A percentile compares a stretch with the other conserved stretches of the same genome.
These are phyloP conservation scores for Otocyon megalotis DNA, from an alignment of 2,113 vertebrate species.

Conservation along the genomic window DNA sequence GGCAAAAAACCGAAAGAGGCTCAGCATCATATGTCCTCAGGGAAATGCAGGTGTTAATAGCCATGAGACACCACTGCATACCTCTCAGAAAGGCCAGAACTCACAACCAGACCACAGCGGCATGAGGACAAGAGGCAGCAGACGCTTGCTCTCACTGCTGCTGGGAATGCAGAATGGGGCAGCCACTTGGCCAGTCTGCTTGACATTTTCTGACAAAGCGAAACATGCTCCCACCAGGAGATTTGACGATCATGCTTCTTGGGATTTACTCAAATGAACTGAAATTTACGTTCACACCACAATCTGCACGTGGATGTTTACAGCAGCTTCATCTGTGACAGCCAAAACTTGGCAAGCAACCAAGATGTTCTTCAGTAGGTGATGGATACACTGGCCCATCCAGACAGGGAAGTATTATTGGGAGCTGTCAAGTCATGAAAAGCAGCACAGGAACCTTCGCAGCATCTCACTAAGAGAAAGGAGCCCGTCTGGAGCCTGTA, in stretches of 20 bases:
- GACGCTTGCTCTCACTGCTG: background rate
- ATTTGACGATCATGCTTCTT: accelerated
- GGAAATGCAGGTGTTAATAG: accelerated
- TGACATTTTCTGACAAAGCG: background rate
- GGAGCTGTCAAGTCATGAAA: background rate
- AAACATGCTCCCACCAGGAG: accelerated
- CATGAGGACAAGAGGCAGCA: background rate
- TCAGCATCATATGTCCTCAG: accelerated
- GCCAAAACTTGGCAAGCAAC: background rate
- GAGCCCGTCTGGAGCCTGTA: background rate
- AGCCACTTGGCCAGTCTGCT: background rate
- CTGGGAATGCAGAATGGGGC: accelerated
- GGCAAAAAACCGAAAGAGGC: accelerated
- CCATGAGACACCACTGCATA: accelerated
- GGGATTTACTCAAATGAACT: background rate
- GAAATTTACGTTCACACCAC: background rate
- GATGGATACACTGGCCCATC: too few species aligned
- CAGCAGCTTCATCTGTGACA: background rate
- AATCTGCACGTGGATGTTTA: accelerated
- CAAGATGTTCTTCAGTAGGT: background rate
- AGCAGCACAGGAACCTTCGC: background rate
- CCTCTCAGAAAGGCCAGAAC: background rate
- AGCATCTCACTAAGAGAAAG: accelerated
- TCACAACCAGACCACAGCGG: accelerated
- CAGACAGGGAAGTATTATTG: accelerated